Percentiles rank a stretch among this genome's conserved stretches.
Conservation (phyloP, 2,113 vertebrate genomes). For the Nematolebias whitei region DNA sequence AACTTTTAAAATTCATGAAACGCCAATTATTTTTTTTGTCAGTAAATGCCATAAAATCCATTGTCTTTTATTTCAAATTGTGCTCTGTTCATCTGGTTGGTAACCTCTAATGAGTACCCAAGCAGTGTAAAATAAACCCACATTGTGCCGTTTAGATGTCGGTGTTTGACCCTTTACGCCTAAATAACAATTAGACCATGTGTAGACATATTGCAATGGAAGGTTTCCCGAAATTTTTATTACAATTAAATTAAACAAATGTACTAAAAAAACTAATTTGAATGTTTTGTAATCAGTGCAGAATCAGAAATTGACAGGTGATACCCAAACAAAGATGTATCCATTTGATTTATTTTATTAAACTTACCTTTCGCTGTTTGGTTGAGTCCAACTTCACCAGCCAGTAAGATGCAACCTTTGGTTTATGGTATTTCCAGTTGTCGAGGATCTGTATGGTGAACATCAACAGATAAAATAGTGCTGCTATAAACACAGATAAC, state of each 20-base stretch:
- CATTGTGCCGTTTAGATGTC: no score
- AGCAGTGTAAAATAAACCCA: no score
- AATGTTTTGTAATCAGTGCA: no score
- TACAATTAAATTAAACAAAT: neutral
- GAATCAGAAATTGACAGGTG: neutral
- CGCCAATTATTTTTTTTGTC: no score
- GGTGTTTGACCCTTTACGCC: neutral
- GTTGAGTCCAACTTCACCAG: conserved; percentile 93
- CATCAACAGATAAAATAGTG: neutral
- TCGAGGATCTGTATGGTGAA: conserved; percentile 87
- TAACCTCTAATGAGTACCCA: no score
- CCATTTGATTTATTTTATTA: neutral
- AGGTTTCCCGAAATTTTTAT: neutral
- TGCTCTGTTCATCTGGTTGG: no score
- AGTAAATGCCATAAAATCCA: no score
- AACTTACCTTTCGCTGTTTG: conserved; percentile 93
- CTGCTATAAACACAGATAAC: neutral
- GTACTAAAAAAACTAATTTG: neutral
- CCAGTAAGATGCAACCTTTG: conserved; percentile 97
- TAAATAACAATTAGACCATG: neutral
- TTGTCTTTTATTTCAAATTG: no score
- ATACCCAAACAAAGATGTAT: neutral
- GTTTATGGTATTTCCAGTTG: conserved; percentile 97
- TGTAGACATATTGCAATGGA: neutral
- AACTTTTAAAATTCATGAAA: neutral